Evolutionary conservation across 2,888 invertebrate genomes (phyloP), one percentile per base, ranked within the genome.

Genomic region (Eilema griseolum): DNA sequence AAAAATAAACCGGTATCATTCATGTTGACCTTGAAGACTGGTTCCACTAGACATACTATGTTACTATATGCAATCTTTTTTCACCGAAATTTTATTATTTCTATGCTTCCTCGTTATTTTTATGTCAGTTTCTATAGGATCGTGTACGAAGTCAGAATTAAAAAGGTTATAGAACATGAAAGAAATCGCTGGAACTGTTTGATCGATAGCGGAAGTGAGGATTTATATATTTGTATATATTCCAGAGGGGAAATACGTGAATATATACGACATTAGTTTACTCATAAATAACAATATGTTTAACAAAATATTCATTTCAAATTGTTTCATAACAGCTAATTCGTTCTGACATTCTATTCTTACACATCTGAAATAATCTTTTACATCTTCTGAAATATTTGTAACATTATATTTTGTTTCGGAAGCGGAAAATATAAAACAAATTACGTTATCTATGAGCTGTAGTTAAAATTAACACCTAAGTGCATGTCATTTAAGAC

Each of bases 1-100:
- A 78, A 72, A 80, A 76, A 80, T 80, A 81, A 81, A 82, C 81
- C 69, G 71, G 81, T 78, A 82, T 77, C 66, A 80, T 73, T 82
- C 70, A 70, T 10, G 11, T 41, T 75, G 83, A 77, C 81, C 81
- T 81, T 81, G 78, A 72, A n/a, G 78, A 75, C 83, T 75, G 67
- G 81, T 81, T 81, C 66, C 52, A 73, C 77, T 67, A 73, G 66
- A 75, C 73, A 82, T 71, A 67, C n/a, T 74, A 74, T 82, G 73
- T 78, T 73, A 71, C 80, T 80, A 76, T 80, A 80, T 81, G 81
- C 81, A 82, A 69, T 31, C 73, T 72, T 80, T 81, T 82, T 82
- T 80, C 59, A 71, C 60, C 20, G n/a, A 20, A 71, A 70, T 76
- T 79, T 69, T 71, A 62, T 67, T 75, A 46, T n/a, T 79, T 79